Conservation (phyloP, 37 sponge, comb jelly and placozoan species). For the Agelas oroides region DNA sequence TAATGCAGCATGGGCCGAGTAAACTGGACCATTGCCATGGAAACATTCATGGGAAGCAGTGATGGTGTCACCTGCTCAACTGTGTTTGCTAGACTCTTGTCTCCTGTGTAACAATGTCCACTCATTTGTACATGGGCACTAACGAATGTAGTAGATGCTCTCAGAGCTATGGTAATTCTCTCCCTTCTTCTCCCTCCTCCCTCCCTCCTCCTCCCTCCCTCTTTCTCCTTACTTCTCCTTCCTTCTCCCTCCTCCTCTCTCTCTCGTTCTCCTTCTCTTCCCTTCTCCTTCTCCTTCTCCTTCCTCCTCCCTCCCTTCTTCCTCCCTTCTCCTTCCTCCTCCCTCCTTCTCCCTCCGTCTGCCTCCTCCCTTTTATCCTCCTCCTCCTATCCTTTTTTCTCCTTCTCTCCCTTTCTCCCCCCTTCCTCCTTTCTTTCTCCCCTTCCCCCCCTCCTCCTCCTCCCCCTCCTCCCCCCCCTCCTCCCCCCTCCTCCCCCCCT, state of each 20-base stretch:
- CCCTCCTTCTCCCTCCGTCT: background rate
- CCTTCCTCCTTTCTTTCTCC: background rate
- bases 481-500: background rate
- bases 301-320: background rate
- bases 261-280: constrained; percentile 7
- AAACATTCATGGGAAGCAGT: too few species aligned
- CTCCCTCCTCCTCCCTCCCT: constrained; percentile 17
- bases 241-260: constrained; percentile 14
- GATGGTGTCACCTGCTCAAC: too few species aligned
- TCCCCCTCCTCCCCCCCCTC: constrained; percentile 2
- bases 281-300: background rate
- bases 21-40: too few species aligned
- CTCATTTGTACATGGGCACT: too few species aligned
- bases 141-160: too few species aligned
- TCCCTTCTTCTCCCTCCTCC: constrained; percentile 10
- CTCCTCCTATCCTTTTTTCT: background rate
- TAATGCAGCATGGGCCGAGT: too few species aligned
- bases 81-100: too few species aligned
- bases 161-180: background rate
- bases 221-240: too few species aligned
- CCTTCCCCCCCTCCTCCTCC: background rate
- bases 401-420: background rate
- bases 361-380: background rate
- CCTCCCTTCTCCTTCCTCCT: background rate
- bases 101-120: too few species aligned